Evolutionary conservation across 2,888 invertebrate species (phyloP).

Genomic region (Yponomeuta plumbellus): DNA sequence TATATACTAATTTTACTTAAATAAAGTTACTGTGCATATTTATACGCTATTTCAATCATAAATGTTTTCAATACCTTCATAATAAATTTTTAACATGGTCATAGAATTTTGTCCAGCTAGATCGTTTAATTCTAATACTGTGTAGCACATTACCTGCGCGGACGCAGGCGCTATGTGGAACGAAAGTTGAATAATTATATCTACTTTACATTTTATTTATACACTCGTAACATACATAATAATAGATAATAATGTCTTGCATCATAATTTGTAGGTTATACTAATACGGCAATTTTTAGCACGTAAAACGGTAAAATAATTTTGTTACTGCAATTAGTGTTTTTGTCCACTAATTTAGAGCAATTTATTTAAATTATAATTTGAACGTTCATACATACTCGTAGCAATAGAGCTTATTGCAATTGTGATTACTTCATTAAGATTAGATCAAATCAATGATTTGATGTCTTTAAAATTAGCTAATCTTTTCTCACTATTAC

Average conservation of each 20-base stretch:
- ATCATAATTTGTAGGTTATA: neutral
- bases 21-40: too few relatives aligned
- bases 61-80: too few relatives aligned
- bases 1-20: too few relatives aligned
- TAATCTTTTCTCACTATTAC: too few relatives aligned
- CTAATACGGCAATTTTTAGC: neutral
- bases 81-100: too few relatives aligned
- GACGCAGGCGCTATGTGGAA: constrained; percentile 4
- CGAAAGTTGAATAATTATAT: constrained; percentile 12
- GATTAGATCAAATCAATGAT: too few relatives aligned
- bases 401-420: too few relatives aligned
- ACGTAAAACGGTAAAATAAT: neutral
- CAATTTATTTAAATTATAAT: neutral
- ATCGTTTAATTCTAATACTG: too few relatives aligned
- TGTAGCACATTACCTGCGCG: constrained; percentile 9
- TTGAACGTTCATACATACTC: neutral
- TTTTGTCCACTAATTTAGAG: neutral
- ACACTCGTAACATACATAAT: neutral
- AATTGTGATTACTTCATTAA: too few relatives aligned
- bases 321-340: neutral
- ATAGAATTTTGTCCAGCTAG: too few relatives aligned
- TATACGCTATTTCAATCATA: too few relatives aligned
- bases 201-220: neutral
- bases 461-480: too few relatives aligned
- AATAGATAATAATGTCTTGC: neutral